Evolutionary conservation across 1,140 invertebrate genomes (phyloP).

Genomic region (Sinonovacula constricta): DNA sequence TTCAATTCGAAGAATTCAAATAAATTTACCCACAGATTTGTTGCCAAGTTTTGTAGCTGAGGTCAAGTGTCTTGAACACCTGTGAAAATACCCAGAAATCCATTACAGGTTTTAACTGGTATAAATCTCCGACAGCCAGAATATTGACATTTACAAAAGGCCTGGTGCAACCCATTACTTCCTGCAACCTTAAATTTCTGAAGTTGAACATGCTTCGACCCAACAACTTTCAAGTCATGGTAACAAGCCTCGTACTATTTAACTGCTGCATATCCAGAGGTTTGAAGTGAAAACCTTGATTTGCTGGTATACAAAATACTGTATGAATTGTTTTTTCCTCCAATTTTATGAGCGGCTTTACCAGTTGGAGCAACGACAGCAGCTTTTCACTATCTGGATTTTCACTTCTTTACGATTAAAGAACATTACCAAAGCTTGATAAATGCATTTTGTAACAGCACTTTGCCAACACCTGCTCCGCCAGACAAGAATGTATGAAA

Average conservation of each 20-base stretch:
- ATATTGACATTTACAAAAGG: constrained; percentile 54
- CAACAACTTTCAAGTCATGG: constrained; percentile 52
- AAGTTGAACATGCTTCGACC: constrained; percentile 57
- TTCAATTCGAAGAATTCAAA: constrained; percentile 24
- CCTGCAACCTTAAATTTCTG: constrained; percentile 54
- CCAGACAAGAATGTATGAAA: constrained; percentile 47
- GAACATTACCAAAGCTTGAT: constrained; percentile 45
- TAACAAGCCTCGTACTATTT: constrained; percentile 44
- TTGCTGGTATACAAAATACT: constrained; percentile 43
- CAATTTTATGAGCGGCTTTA: constrained; percentile 56
- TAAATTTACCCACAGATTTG: constrained; percentile 19
- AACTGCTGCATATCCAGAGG: constrained; percentile 33
- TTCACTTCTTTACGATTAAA: constrained; percentile 32
- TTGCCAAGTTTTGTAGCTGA: too few species aligned
- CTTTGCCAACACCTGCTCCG: constrained; percentile 53
- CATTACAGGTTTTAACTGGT: constrained; percentile 25
- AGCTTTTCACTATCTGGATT: constrained; percentile 34
- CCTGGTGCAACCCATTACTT: constrained; percentile 46
- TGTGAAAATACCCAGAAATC: constrained; percentile 39
- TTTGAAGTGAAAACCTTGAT: constrained; percentile 48
- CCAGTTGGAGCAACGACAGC: constrained; percentile 52
- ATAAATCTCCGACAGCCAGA: constrained; percentile 37
- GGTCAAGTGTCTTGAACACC: too few species aligned
- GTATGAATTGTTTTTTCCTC: constrained; percentile 41
- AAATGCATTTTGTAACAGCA: constrained; percentile 25